Evolutionary conservation across 2,797 vertebrate genomes (phyloP), one percentile per base, ranked within the genome.

Genomic region (Gobio occitaniae): DNA sequence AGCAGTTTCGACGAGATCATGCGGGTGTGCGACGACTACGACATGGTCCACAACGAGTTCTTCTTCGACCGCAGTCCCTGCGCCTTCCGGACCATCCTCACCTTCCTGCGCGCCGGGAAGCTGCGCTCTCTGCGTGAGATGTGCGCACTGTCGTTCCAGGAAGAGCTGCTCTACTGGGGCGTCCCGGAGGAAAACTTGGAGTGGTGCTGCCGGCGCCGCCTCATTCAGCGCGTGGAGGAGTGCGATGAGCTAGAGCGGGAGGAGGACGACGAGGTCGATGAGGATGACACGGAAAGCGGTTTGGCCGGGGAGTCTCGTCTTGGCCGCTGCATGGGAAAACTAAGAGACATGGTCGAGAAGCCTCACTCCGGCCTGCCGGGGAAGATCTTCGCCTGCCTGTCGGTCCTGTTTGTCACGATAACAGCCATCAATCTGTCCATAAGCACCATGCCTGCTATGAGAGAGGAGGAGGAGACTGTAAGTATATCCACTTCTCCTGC

Each of bases 101-200:
- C 97, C 63, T 99, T 97, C 93, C 92, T 99, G 93, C 92, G 97
- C 21, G 98, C 97, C 0, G 98, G 98, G 0, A 98, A 99, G 90
- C 95, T 99, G 87, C 95, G 98, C 3, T 96, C 97, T 69, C 90
- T 99, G 87, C 91, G 97, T 0, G 97, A 99, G 91, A 98, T 97
- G 96, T 99, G 98, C 0, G 97, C 96, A 0, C 95, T 99, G 70
- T 99, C 98, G 41, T 99, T 99, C 94, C 96, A 97, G 41, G 98
- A 99, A 84, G 98, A 99, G 93, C 95, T 99, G 91, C 95, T 97
- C 0, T 99, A 99, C 94, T 99, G 98, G 98, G 98, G 98, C 12
- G 95, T 99, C n/a, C 96, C 98, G 1, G 98, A 99, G 92, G 96
- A 97, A 91, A 97, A 91, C 88, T 89, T 99, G 92, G 98, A 99